Evolutionary conservation across 2,888 invertebrate genomes (phyloP), one percentile per base, ranked within the genome.

Genomic region (Teleiodes luculella): DNA sequence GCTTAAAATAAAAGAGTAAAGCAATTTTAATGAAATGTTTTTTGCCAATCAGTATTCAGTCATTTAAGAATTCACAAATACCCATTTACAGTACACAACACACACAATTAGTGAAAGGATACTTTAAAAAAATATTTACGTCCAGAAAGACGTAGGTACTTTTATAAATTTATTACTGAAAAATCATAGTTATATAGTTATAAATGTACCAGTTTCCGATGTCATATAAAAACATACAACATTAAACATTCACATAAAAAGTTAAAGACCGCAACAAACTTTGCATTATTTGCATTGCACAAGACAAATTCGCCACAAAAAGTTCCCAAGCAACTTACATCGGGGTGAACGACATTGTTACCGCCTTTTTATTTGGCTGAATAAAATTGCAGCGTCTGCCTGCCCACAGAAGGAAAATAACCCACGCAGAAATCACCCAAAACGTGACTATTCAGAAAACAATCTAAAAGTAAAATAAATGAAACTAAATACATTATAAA

Each of bases 271-370:
- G 1, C 13, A 24, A 43, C 20, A 28, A 24, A 24, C 33, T 28
- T 13, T 24, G 43, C 43, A 43, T 43, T 48, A 28, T 28, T 13
- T 24, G 43, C 43, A 43, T 43, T 48, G 45, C 16, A 58, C 37
- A 60, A 43, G 43, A 43, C 47, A 5, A 14, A 16, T 47, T 47
- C 36, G 10, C 16, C 7, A 41, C 14, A 35, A 35, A 43, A 33
- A 36, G 11, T 16, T 16, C 57, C 65, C 63, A 75, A 76, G 76
- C 77, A 61, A 88, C 86, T 89, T 89, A 88, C 87, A 87, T 80
- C 36, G 87, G 67, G 80, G 80, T 86, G 81, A 89, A 88, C 67
- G 88, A 80, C 87, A 87, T 89, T 72, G 62, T 74, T 72, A 72
- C 72, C 62, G 67, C 66, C 59, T 70, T 70, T 63, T 62, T 57